Base-by-base conservation (phyloP, 2,888 invertebrate genomes). In the Melinaea marsaeus region DNA sequence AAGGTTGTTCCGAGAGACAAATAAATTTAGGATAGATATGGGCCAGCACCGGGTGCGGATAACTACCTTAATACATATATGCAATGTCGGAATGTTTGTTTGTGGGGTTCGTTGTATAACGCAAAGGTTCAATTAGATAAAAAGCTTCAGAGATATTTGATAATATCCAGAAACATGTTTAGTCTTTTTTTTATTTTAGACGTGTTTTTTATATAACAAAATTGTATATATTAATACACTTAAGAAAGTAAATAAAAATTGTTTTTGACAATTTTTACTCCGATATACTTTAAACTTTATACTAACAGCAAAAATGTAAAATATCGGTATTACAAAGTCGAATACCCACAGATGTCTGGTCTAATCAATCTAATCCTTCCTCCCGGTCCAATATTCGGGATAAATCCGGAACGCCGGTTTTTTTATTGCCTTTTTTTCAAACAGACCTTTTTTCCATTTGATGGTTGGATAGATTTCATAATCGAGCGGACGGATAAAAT, bases 1-100 rank as follows among this genome's bases (percentile, higher is more conserved):
- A 72, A 74, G 76, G 82, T 81, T 81, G 81, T 81, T 75, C 73
- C 72, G 69, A 69, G 73, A 71, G 76, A 66, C 67, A 72, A 74
- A 72, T 70, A 77, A 79, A 78, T 80, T 79, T 72, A 69, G 69
- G 74, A 71, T 73, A 73, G 71, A 75, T 75, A 76, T 74, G 79
- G 80, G 78, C 72, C 76, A 55, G 76, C 73, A 78, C 60, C 70
- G 73, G 74, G 79, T 84, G 42, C 73, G 71, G 68, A 73, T 73
- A 75, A 74, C 75, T 73, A 77, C 76, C 74, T 74, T 71, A 73
- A 71, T 51, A 51, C 32, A 32, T 51, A 75, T 32, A 51, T 51
- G 51, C 32, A 32, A 32, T 9, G 22, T 51, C 51, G 32, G 51
- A 51, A 32, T 51, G 51, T 51, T 51, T 51, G 11, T 32, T 51